Percentiles rank a stretch among this genome's conserved stretches.
Conservation (phyloP, 92 coral and sea anemone genomes). For the Zoanthus solanderi region DNA sequence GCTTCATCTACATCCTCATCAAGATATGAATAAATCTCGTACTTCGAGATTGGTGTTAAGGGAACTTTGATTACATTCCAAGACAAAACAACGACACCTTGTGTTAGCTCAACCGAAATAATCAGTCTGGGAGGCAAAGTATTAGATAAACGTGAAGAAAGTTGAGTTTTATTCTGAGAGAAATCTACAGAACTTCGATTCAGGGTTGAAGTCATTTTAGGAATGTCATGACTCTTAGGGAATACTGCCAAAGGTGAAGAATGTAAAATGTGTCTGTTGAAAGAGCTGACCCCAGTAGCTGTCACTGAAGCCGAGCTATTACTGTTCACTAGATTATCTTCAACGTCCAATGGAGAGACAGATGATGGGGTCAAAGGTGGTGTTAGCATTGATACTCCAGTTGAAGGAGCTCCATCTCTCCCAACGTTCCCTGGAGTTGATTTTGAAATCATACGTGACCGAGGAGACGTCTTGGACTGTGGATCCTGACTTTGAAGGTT, state of each 20-base stretch:
- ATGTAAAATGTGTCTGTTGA: no score
- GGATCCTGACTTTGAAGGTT: background rate
- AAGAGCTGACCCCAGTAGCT: no score
- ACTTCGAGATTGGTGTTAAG: background rate
- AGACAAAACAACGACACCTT: constrained; percentile 19
- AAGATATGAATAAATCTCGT: background rate
- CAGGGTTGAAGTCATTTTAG: background rate
- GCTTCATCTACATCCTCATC: background rate
- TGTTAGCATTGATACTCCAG: background rate
- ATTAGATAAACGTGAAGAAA: background rate
- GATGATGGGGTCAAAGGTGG: background rate
- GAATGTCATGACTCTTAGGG: background rate
- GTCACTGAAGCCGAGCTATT: background rate
- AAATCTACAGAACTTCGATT: background rate
- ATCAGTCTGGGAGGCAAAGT: background rate
- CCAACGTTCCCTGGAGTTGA: background rate
- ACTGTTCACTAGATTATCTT: background rate
- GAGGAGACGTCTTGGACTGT: background rate
- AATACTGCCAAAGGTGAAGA: background rate
- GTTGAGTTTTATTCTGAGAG: background rate
- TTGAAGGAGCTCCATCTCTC: background rate
- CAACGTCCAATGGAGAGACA: background rate
- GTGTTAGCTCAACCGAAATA: background rate
- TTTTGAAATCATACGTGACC: background rate
- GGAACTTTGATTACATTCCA: background rate